Percentiles rank a stretch among this genome's conserved stretches.
These are phyloP conservation scores for Pherbina coryleti DNA, from an alignment of 2,888 invertebrate genomes.

Conservation along the genomic window DNA sequence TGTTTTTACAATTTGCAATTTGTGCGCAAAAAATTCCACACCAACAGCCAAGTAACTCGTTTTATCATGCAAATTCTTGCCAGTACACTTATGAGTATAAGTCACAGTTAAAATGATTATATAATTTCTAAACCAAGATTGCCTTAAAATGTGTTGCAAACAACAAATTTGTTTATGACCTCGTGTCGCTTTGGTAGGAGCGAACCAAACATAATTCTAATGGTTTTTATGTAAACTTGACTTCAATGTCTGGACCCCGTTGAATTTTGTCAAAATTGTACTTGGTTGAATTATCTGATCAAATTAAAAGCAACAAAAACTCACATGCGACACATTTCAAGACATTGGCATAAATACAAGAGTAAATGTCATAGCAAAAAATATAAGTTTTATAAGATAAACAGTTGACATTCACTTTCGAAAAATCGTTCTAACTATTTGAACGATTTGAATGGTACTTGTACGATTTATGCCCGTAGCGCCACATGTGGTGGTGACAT, in stretches of 20 bases:
- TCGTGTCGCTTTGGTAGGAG: no score
- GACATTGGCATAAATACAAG: conserved; percentile 32
- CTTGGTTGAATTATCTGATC: background rate
- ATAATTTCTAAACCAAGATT: no score
- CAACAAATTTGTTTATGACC: background rate
- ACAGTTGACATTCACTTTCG: conserved; percentile 28
- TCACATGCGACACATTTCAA: background rate
- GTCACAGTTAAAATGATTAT: no score
- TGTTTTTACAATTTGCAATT: no score
- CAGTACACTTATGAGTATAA: no score
- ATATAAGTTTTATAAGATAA: conserved; percentile 10
- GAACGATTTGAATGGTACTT: background rate
- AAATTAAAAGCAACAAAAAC: background rate
- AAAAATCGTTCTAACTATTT: background rate
- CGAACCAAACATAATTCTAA: no score
- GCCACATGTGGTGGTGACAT: conserved; percentile 31
- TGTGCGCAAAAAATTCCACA: no score
- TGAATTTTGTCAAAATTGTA: background rate
- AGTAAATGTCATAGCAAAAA: background rate
- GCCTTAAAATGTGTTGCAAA: background rate
- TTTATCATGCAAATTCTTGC: no score
- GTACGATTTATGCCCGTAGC: background rate
- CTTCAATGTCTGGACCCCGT: no score
- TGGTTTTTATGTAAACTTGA: no score
- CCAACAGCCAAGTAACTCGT: no score